phyloP scores from a whole-genome alignment of 2,888 invertebrate genomes.

The Notodonta dromedarius region DNA sequence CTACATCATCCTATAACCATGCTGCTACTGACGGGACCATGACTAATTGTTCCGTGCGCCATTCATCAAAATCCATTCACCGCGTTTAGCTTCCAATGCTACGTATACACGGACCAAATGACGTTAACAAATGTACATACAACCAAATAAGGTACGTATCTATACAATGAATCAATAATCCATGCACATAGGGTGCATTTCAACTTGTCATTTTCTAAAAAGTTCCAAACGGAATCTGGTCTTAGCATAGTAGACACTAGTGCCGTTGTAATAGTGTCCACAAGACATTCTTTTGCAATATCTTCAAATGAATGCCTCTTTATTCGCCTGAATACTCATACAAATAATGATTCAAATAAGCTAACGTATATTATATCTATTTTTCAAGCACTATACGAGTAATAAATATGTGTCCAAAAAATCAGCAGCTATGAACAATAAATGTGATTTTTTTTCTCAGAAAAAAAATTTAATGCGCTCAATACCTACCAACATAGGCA shows the following conservation, averaged over 20 bases:
- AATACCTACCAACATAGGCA: no score
- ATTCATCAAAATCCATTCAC: constrained; percentile 37
- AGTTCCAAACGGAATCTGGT: no score
- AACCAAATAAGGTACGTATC: neutral
- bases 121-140: neutral
- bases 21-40: constrained; percentile 31
- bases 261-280: no score
- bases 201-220: no score
- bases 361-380: neutral
- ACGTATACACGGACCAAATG: constrained; percentile 12
- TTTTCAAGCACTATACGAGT: neutral
- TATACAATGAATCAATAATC: neutral
- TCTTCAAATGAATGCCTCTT: no score
- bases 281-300: no score
- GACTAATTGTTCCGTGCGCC: constrained; percentile 32
- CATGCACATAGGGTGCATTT: no score
- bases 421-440: no score
- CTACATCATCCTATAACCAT: constrained; percentile 18
- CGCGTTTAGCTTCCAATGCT: constrained; percentile 23
- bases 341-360: neutral
- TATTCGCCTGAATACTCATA: no score
- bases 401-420: neutral
- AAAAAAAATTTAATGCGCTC: no score
- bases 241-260: no score
- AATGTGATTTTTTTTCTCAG: no score